Conservation (phyloP, 2,797 vertebrate species). For the Meriones psammophilus region DNA sequence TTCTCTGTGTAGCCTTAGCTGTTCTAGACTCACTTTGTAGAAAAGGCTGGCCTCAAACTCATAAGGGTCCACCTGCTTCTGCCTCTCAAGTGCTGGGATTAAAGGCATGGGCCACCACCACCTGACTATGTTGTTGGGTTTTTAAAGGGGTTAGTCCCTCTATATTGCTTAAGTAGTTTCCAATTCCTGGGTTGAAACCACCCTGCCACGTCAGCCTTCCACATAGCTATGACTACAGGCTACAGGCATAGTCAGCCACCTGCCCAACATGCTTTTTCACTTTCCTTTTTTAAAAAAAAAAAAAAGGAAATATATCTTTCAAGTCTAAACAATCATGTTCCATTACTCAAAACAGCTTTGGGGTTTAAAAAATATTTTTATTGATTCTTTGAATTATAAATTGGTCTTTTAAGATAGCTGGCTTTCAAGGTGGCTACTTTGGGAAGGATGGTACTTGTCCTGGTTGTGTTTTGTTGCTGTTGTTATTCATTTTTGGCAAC, state of each 20-base stretch:
- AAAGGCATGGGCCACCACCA: too few species aligned
- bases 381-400: slow-evolving; percentile 54
- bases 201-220: neutral
- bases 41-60: too few species aligned
- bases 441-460: neutral
- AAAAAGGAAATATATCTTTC: neutral
- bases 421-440: slow-evolving; percentile 37
- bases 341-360: slow-evolving; percentile 58
- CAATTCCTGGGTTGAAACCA: neutral
- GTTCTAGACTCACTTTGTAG: too few species aligned
- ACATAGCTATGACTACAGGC: neutral
- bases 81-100: too few species aligned
- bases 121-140: neutral
- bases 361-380: slow-evolving; percentile 41
- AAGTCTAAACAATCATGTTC: neutral
- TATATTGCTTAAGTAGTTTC: neutral
- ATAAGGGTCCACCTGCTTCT: too few species aligned
- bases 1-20: too few species aligned
- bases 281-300: neutral
- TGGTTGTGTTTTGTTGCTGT: neutral
- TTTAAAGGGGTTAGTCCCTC: neutral
- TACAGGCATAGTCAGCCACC: too few species aligned
- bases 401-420: slow-evolving; percentile 39
- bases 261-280: neutral
- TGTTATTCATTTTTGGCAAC: neutral